Evolutionary conservation across 2,888 invertebrate species (phyloP), one percentile per base, ranked within the genome.

Genomic region (Drosophila mimica): DNA sequence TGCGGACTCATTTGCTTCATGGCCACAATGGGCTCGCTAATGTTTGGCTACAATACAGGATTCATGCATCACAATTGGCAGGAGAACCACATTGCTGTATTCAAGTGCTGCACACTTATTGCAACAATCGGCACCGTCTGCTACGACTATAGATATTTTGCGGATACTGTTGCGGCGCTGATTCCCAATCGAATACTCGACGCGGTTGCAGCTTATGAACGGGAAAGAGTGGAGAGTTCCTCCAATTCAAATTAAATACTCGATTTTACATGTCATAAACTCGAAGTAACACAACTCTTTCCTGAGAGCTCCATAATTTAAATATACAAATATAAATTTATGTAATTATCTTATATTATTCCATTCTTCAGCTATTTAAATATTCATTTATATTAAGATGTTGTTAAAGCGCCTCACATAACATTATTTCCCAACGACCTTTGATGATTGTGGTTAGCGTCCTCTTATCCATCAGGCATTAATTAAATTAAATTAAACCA

Each of bases 61-160:
- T 85, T 81, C 36, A 62, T 64, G 4, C 54, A 65, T 0, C 57
- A 66, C 43, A 66, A 85, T 33, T 85, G 83, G 79, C 3, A 7
- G 0, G 0, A 13, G 0, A 0, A 25, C 0, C 13, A 51, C 7
- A 56, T 85, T 13, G 2, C 0, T 0, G 1, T 34, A 1, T 31
- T 83, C 0, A 83, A 76, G 33, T 20, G 31, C 7, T 40, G 40
- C 52, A 72, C 68, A 6, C 7, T 85, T 4, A 6, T 52, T 1
- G 61, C 66, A 0, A 38, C 53, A 2, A 0, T 70, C 0, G 3
- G 48, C 2, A 52, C 53, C 0, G 0, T 8, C 8, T 8, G 20
- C 46, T 51, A 13, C 25, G 69, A 75, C 51, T 5, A 75, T 1
- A 7, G 8, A 0, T 0, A 4, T 8, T 2, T 71, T 0, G 17